Base-by-base conservation (phyloP, 2,797 vertebrate genomes). In the Muscicapa comitata region DNA sequence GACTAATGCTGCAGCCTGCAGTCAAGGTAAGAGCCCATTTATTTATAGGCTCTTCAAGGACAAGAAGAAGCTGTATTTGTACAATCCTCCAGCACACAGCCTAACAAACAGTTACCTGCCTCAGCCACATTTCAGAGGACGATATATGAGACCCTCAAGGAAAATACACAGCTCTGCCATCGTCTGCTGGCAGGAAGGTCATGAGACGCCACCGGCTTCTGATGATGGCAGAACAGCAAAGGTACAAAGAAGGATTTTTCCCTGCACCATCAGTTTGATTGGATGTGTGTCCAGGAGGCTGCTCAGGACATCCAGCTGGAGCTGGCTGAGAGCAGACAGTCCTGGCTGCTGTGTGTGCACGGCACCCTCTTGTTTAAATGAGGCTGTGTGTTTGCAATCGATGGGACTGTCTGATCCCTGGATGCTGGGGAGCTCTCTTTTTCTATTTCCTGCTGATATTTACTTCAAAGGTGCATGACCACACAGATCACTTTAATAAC, bases 31-130 rank as follows among this genome's bases (percentile, higher is more conserved):
- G 92, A 93, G 94, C 93, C 87, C 78, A 77, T 97, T 96, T 97
- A 97, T 97, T 97, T 97, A 96, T 93, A 94, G 70, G 73, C 92
- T 91, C 94, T 96, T 97, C 96, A 97, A 96, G 95, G 96, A 96
- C 95, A 94, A 93, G 96, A 75, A 93, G 88, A 95, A 35, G 78
- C 86, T 68, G 90, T 96, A 94, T 97, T 97, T 96, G 95, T 96
- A 96, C 94, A 95, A 15, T 89, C 82, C 89, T 96, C 90, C 59
- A 78, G 85, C 74, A 67, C 88, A 89, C 65, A 96, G 62, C 65
- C 88, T 96, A 91, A 95, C 92, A 94, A 91, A 93, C 79, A 84
- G 91, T 88, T 92, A 91, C 92, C 74, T 81, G 79, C 82, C 72
- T 88, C 71, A 25, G 79, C 74, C 5, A 18, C 2, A 0, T 93